A percentile compares a stretch with the other conserved stretches of the same genome.
These are phyloP conservation scores for Lymantria monacha DNA, from an alignment of 2,888 invertebrate species.

Conservation along the genomic window DNA sequence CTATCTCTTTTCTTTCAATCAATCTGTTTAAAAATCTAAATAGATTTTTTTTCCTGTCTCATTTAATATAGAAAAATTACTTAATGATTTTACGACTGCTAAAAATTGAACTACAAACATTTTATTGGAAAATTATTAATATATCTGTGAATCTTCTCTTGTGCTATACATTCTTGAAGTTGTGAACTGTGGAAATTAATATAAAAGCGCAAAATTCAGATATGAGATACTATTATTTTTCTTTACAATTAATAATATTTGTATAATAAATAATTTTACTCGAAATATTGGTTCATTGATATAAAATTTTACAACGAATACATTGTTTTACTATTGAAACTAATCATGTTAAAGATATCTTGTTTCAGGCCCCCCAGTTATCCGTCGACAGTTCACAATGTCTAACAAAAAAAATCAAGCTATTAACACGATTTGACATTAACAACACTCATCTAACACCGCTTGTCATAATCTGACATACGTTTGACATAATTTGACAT, in stretches of 20 bases:
- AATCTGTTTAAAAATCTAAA: too few species aligned
- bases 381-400: conserved; percentile 8
- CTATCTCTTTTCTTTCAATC: too few species aligned
- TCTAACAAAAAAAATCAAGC: conserved; percentile 1
- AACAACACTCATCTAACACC: background rate
- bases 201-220: too few species aligned
- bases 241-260: too few species aligned
- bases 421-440: conserved; percentile 2
- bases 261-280: too few species aligned
- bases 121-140: background rate
- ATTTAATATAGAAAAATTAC: too few species aligned
- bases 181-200: conserved; percentile 10
- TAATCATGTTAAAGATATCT: conserved; percentile 5
- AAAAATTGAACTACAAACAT: too few species aligned
- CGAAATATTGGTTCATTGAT: too few species aligned
- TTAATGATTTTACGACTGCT: too few species aligned
- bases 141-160: background rate
- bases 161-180: conserved; percentile 3
- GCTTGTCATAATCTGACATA: conserved; percentile 2
- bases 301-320: too few species aligned
- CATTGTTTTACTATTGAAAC: background rate
- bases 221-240: background rate
- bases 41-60: too few species aligned
- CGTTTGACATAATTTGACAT: too few species aligned
- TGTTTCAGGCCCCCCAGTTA: conserved; percentile 5